Conservation (phyloP, 2,888 invertebrate species). For the Nomada ruficornis region DNA sequence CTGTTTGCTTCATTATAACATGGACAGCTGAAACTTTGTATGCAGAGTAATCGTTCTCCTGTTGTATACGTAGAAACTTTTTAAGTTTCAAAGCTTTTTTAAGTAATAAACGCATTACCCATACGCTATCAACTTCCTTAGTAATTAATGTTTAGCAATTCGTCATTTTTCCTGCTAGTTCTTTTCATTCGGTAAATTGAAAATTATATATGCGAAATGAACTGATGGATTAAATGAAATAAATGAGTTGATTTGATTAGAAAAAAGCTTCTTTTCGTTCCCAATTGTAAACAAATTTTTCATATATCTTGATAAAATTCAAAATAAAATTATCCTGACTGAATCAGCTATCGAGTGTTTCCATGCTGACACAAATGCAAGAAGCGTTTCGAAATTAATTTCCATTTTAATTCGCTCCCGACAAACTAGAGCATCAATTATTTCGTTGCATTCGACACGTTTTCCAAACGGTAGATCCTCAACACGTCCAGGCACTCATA, state of each 20-base stretch:
- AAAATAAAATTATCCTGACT: background rate
- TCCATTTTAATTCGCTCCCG: constrained; percentile 20
- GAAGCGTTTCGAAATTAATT: constrained; percentile 34
- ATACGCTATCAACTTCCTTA: too few species aligned
- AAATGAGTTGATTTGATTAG: background rate
- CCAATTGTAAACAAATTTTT: background rate
- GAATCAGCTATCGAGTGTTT: background rate
- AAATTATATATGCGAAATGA: background rate
- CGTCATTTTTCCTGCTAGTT: too few species aligned
- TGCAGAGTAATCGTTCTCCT: background rate
- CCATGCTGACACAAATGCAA: background rate
- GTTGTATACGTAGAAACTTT: background rate
- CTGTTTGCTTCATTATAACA: background rate
- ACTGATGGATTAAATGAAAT: background rate
- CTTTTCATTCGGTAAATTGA: background rate
- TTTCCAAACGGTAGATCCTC: constrained; percentile 10
- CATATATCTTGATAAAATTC: background rate
- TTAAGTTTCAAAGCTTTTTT: too few species aligned
- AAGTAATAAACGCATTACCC: too few species aligned
- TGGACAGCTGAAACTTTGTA: constrained; percentile 8
- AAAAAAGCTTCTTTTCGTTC: too few species aligned
- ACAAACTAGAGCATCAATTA: constrained; percentile 45
- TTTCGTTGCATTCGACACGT: constrained; percentile 1
- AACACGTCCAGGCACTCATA: background rate
- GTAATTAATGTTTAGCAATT: too few species aligned